Conservation (phyloP, 1,140 invertebrate genomes). For the Drosophila suzukii region DNA sequence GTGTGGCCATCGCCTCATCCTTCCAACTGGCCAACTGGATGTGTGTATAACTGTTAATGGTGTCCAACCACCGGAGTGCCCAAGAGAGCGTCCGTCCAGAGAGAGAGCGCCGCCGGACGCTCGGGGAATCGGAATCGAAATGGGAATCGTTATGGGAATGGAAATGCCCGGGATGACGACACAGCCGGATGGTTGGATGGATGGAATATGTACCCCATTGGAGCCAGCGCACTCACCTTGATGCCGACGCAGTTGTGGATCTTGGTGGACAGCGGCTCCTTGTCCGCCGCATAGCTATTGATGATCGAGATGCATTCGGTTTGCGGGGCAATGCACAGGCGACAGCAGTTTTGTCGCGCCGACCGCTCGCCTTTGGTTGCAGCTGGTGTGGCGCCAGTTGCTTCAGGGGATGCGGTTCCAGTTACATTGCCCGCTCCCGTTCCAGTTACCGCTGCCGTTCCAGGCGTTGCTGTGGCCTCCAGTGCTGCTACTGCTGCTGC, state of each 20-base stretch:
- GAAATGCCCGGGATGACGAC: slow-evolving; percentile 29
- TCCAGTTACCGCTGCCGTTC: slow-evolving; percentile 2
- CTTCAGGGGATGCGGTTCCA: slow-evolving; percentile 24
- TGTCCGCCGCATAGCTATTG: slow-evolving; percentile 84
- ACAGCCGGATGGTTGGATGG: slow-evolving; percentile 9
- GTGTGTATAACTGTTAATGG: slow-evolving; percentile 47
- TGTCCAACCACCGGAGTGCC: slow-evolving; percentile 20
- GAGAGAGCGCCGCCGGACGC: slow-evolving; percentile 28
- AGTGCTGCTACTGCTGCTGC: slow-evolving; percentile 18
- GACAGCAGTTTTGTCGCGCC: slow-evolving; percentile 80
- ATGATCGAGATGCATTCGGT: slow-evolving; percentile 84
- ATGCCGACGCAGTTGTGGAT: slow-evolving; percentile 83
- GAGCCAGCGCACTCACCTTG: slow-evolving; percentile 67
- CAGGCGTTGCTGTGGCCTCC: slow-evolving; percentile 15
- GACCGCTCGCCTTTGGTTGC: slow-evolving; percentile 23
- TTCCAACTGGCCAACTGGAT: slow-evolving; percentile 18
- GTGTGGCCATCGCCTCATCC: slow-evolving; percentile 38
- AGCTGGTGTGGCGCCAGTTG: slow-evolving; percentile 11
- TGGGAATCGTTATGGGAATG: background rate
- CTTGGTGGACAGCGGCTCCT: slow-evolving; percentile 82
- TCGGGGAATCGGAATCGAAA: slow-evolving; percentile 14
- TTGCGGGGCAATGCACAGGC: slow-evolving; percentile 81
- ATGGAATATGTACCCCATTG: background rate
- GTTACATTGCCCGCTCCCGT: slow-evolving; percentile 26
- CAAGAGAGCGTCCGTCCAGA: slow-evolving; percentile 17